Conservation (phyloP, 2,888 invertebrate genomes). For the Piscicola geometra region DNA sequence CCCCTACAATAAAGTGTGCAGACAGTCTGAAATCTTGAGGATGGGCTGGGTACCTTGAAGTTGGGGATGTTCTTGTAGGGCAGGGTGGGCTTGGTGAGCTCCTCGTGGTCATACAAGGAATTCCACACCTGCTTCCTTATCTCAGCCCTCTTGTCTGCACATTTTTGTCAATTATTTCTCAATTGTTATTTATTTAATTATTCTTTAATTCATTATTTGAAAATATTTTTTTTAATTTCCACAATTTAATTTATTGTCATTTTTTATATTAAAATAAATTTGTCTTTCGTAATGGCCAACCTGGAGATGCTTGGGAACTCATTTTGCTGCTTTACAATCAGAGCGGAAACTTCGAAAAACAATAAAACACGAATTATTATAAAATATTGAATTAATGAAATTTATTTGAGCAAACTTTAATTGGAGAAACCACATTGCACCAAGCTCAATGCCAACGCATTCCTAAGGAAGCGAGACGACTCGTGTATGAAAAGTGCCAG, state of each 20-base stretch:
- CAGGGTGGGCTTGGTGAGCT: constrained; percentile 19
- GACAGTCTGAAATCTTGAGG: no score
- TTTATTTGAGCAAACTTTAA: neutral
- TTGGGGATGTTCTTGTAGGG: constrained; percentile 30
- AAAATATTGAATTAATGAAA: no score
- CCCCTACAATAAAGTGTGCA: no score
- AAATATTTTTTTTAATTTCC: no score
- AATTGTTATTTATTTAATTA: no score
- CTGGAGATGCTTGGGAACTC: constrained; percentile 2
- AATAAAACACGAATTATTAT: neutral
- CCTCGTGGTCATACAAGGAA: constrained; percentile 24
- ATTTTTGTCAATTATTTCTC: neutral
- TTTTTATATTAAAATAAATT: neutral
- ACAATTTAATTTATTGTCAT: no score
- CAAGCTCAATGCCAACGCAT: neutral
- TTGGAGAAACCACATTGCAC: neutral
- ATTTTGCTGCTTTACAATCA: neutral
- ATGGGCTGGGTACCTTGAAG: constrained; percentile 13
- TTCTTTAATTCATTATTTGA: neutral
- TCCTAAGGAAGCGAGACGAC: neutral
- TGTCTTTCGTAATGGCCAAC: neutral
- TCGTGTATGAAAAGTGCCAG: neutral
- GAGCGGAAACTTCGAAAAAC: neutral
- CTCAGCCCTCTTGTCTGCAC: constrained; percentile 11
- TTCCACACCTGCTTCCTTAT: constrained; percentile 32